These are phyloP conservation scores for Cryptus armator DNA, from an alignment of 2,888 invertebrate species.

Conservation along the genomic window DNA sequence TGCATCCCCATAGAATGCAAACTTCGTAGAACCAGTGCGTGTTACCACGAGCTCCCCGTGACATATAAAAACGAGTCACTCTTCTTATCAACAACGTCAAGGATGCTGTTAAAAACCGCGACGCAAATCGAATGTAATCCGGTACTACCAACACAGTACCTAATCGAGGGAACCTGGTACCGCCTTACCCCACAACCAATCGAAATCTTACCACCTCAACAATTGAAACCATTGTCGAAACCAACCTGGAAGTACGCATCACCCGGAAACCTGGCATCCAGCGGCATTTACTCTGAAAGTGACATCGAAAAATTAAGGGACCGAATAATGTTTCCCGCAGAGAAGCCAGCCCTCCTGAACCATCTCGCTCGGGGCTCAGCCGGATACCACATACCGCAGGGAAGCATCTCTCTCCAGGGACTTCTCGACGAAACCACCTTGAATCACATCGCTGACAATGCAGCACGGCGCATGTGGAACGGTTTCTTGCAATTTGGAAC, in stretches of 20 bases:
- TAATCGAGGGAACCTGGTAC: constrained; percentile 42
- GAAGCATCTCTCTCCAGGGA: too few relatives aligned
- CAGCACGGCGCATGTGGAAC: too few relatives aligned
- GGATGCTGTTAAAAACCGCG: constrained; percentile 30
- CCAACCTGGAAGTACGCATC: constrained; percentile 40
- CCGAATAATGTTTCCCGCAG: constrained; percentile 54
- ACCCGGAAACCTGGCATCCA: constrained; percentile 28
- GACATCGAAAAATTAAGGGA: constrained; percentile 46
- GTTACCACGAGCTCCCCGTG: constrained; percentile 73
- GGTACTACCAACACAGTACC: constrained; percentile 26
- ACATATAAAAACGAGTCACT: constrained; percentile 11
- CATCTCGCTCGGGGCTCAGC: constrained; percentile 24
- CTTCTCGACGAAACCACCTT: too few relatives aligned
- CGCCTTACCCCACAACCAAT: constrained; percentile 43
- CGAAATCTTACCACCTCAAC: constrained; percentile 26
- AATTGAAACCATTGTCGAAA: not conserved
- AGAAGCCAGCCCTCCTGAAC: constrained; percentile 50
- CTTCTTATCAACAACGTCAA: constrained; percentile 38
- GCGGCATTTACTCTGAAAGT: constrained; percentile 48
- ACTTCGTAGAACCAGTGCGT: constrained; percentile 61
- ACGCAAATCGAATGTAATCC: constrained; percentile 33
- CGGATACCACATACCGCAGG: too few relatives aligned
- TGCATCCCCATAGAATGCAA: constrained; percentile 70
- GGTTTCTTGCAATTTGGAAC: too few relatives aligned
- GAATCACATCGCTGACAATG: too few relatives aligned